Percentiles rank a stretch among this genome's conserved stretches.
phyloP scores from a whole-genome alignment of 2,888 invertebrate species.

The Hypena proboscidalis region DNA sequence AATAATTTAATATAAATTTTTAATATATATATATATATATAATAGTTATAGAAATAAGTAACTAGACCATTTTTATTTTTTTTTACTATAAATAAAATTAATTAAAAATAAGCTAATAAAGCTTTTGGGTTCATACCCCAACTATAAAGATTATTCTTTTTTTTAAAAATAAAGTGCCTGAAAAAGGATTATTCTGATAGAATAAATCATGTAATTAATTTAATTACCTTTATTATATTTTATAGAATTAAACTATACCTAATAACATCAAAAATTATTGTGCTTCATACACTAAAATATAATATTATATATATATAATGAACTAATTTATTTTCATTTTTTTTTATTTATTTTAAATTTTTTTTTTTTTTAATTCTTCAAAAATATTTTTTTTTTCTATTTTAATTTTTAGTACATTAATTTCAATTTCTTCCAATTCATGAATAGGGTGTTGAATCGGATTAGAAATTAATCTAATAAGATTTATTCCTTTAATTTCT shows the following conservation, averaged over 20 bases:
- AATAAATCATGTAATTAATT: constrained; percentile 64
- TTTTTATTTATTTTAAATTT: constrained; percentile 84
- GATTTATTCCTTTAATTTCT: constrained; percentile 86
- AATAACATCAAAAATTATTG: constrained; percentile 86
- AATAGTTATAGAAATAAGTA: constrained; percentile 27
- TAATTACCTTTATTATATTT: constrained; percentile 86
- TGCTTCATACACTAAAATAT: constrained; percentile 87
- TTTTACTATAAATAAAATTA: constrained; percentile 38
- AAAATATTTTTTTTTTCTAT: constrained; percentile 82
- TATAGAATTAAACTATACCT: constrained; percentile 87
- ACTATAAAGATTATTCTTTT: constrained; percentile 78
- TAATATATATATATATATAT: constrained; percentile 10
- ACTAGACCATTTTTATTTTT: constrained; percentile 48
- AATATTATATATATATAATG: constrained; percentile 38
- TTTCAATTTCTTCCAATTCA: constrained; percentile 68
- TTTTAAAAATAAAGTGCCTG: constrained; percentile 81
- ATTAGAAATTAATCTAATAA: constrained; percentile 87
- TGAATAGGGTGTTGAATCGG: constrained; percentile 85
- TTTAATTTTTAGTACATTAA: constrained; percentile 78
- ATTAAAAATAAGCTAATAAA: constrained; percentile 83
- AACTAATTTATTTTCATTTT: constrained; percentile 66
- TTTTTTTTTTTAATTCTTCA: constrained; percentile 73
- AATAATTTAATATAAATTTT: constrained; percentile 39
- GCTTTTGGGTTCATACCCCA: constrained; percentile 88
- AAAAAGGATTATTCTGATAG: constrained; percentile 80